phyloP scores from a whole-genome alignment of 2,113 vertebrate genomes.

The Cisticola juncidis region DNA sequence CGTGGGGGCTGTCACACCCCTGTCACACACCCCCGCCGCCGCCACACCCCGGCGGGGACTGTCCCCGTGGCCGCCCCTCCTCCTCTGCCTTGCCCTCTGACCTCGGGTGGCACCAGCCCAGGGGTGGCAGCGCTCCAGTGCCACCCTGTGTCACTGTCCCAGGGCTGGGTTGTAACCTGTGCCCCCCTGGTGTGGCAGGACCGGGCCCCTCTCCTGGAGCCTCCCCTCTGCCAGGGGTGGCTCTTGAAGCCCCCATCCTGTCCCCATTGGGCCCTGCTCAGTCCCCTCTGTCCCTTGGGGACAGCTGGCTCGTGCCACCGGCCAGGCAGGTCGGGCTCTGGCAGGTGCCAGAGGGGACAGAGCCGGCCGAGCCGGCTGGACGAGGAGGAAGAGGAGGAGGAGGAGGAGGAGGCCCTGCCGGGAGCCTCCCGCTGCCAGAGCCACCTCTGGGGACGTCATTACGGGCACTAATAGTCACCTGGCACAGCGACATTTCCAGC shows the following conservation, averaged over 20 bases:
- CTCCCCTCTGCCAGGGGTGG: accelerated
- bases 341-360: not conserved
- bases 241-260: accelerated
- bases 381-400: not conserved
- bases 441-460: slow-evolving; percentile 69
- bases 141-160: accelerated
- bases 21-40: not conserved
- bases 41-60: not conserved
- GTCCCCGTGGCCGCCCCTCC: not conserved
- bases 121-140: not conserved
- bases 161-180: not conserved
- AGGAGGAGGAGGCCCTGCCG: not conserved
- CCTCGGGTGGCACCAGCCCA: accelerated
- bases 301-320: not conserved
- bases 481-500: slow-evolving; percentile 57
- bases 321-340: not conserved
- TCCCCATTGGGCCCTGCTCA: accelerated
- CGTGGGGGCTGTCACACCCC: not conserved
- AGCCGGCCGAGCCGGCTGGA: not conserved
- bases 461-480: slow-evolving; percentile 56
- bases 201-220: no score
- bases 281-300: not conserved
- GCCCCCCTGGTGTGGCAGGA: not conserved
- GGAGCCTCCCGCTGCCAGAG: not conserved
- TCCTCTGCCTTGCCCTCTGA: not conserved